Evolutionary conservation across 2,888 invertebrate genomes (phyloP), one percentile per base, ranked within the genome.

Genomic region (Drosophila melanosoma): DNA sequence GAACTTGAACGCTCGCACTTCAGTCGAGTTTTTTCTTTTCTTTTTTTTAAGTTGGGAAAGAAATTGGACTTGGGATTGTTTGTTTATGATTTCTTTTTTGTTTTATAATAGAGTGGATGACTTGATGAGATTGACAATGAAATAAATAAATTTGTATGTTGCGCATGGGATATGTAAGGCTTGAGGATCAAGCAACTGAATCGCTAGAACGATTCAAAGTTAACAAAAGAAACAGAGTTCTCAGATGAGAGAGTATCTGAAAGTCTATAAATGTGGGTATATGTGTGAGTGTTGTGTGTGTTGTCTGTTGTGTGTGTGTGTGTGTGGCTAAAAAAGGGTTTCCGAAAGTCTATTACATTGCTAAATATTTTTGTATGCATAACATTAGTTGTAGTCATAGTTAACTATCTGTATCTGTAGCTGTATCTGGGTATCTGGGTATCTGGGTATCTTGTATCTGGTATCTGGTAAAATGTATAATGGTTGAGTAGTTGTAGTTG

Each of bases 131-230:
- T 80, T 82, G 75, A 77, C 69, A 88, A 87, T 87, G 90, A 85
- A 91, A 90, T 89, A 90, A 90, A 83, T 88, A 90, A 89, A 87
- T 73, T 69, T 67, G 78, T 74, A 89, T 90, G 89, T 86, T 74
- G 87, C 82, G 85, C 81, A 75, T 87, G 86, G 81, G 81, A 87
- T 90, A 79, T 86, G 87, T 90, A 75, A 69, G 81, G 81, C 74
- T 72, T 74, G 86, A 65, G 63, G 63, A 45, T 64, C 77, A 52
- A 79, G 53, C 75, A 66, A 52, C 42, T 75, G 15, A 32, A 15
- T 57, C 64, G 32, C 29, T 53, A 20, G 52, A 61, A 45, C 66
- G 52, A 57, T 36, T 26, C 32, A 61, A 62, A 36, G 56, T 40
- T 26, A 73, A 54, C 36, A 62, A 76, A 26, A 23, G 54, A 38